These are phyloP conservation scores for Novumbra hubbsi DNA, from an alignment of 2,797 vertebrate species.

Conservation along the genomic window DNA sequence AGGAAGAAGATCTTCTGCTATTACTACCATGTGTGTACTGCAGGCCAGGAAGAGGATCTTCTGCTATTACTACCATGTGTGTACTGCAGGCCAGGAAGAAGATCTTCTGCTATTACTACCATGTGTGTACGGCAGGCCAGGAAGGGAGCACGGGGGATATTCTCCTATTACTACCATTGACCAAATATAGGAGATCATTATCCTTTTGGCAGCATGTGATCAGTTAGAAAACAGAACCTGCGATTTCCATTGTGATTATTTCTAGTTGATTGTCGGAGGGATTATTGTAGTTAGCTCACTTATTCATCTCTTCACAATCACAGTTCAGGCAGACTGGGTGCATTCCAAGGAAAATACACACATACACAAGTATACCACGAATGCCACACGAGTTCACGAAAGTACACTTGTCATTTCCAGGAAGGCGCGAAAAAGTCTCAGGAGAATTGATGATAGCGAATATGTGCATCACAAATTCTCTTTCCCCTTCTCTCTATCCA, in stretches of 20 bases:
- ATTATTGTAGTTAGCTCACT: slow-evolving; percentile 30
- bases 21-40: too few relatives aligned
- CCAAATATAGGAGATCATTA: slow-evolving; percentile 32
- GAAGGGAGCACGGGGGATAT: slow-evolving; percentile 32
- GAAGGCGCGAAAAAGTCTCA: not conserved
- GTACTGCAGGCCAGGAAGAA: too few relatives aligned
- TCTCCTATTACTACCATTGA: slow-evolving; percentile 40
- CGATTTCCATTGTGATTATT: slow-evolving; percentile 29
- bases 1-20: too few relatives aligned
- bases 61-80: too few relatives aligned
- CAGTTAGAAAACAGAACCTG: slow-evolving; percentile 52
- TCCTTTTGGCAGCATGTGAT: slow-evolving; percentile 29
- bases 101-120: too few relatives aligned
- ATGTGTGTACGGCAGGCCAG: slow-evolving; percentile 41
- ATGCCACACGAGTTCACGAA: not conserved
- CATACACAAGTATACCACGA: not conserved
- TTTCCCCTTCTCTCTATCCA: not conserved
- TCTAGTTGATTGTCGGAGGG: slow-evolving; percentile 21
- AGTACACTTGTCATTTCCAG: not conserved
- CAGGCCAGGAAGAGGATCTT: too few relatives aligned
- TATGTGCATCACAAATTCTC: not conserved
- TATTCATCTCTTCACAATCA: slow-evolving; percentile 22
- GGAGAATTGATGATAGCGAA: slow-evolving; percentile 1
- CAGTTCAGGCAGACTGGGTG: slow-evolving; percentile 8
- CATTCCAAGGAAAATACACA: not conserved